Base-by-base conservation (phyloP, 2,888 invertebrate species). In the Podabrus alpinus region DNA sequence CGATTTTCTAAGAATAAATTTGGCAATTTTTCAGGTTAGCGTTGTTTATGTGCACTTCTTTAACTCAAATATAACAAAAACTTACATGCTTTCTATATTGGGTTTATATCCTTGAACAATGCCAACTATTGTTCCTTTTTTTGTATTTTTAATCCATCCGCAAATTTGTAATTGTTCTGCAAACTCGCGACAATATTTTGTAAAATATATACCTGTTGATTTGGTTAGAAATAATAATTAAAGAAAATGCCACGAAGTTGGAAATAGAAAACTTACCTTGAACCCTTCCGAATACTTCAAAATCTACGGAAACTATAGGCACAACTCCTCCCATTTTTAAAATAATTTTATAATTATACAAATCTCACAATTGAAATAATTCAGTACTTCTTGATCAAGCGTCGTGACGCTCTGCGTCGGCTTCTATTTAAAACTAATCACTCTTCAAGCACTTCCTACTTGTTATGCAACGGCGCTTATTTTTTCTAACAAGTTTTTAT, bases 61-160 rank as follows among this genome's bases (percentile, higher is more conserved):
- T 60, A 67, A 64, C 59, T 72, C 4, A 45, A 15, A 25, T 15
- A 45, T 45, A 15, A 45, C 13, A 16, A 25, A 29, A 68, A 78
- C 73, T 76, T 67, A 76, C 97, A 97, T 94, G 85, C 94, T 92
- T 83, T 96, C 94, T 69, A 97, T 89, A 81, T 92, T 91, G 9
- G 91, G 89, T 84, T 93, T 94, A 62, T 90, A 90, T 11, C 97
- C 97, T 87, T 97, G 96, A 85, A 97, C 90, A 87, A 95, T 95
- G 69, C 98, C 98, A 9, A 94, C 91, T 71, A 98, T 95, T 13
- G 97, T 96, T 16, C 96, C 96, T 76, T 91, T 91, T 86, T 93
- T 94, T 62, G 95, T 94, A 87, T 97, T 97, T 88, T 96, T 96
- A 80, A 97, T 94, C 97, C 97, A 98, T 9, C 98, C 97, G 19